Conservation (phyloP, 1,140 invertebrate species). For the Drosophila obscura region DNA sequence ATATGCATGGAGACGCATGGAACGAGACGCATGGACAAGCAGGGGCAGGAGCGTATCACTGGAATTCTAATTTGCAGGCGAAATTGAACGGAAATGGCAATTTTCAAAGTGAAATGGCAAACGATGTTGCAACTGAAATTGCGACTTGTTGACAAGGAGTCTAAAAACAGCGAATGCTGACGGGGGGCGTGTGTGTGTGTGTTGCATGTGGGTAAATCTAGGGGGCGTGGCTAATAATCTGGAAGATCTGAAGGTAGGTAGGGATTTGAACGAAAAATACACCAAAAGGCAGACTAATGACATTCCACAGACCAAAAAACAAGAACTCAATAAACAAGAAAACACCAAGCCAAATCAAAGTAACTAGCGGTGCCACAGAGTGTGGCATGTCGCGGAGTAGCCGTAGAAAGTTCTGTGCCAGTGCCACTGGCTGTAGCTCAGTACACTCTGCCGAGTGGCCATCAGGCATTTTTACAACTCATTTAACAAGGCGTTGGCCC, state of each 20-base stretch:
- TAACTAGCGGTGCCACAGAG: neutral
- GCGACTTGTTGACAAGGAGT: conserved; percentile 58
- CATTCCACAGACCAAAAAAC: conserved; percentile 3
- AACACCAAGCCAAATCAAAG: conserved; percentile 1
- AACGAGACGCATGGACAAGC: no score
- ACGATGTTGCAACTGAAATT: conserved; percentile 61
- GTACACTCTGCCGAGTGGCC: conserved; percentile 22
- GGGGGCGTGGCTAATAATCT: neutral
- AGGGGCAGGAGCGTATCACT: conserved; percentile 62
- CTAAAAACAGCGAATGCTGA: conserved; percentile 9
- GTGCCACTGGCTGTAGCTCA: no score
- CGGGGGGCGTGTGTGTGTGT: no score
- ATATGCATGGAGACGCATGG: conserved; percentile 67
- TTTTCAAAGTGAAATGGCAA: conserved; percentile 81
- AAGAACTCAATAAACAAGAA: conserved; percentile 28
- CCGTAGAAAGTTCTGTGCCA: neutral
- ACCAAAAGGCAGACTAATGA: conserved; percentile 6
- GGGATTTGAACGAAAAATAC: neutral
- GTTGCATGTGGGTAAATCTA: neutral
- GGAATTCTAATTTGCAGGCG: conserved; percentile 81
- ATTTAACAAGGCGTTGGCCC: conserved; percentile 66
- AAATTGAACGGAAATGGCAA: conserved; percentile 83
- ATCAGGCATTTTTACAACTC: conserved; percentile 74
- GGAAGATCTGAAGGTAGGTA: neutral
- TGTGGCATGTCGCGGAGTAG: neutral